These are phyloP conservation scores for Ceratina australensis DNA, from an alignment of 1,140 invertebrate genomes.

Conservation along the genomic window DNA sequence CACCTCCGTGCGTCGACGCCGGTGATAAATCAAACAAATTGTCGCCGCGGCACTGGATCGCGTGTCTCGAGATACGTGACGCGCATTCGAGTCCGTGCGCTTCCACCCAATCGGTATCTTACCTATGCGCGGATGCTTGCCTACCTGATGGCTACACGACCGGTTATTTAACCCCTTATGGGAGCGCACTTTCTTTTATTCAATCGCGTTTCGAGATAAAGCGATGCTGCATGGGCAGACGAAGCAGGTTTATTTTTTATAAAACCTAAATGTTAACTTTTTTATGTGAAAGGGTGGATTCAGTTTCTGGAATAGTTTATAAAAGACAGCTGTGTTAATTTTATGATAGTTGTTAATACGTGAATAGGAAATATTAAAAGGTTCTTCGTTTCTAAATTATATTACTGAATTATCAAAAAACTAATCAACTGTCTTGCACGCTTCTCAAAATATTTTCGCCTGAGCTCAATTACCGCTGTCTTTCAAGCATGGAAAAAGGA, in stretches of 20 bases:
- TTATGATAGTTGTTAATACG: too few relatives aligned
- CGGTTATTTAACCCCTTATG: too few relatives aligned
- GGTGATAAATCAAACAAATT: conserved; percentile 43
- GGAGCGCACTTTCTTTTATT: background rate
- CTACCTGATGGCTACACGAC: background rate
- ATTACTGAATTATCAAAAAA: too few relatives aligned
- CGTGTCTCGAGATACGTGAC: conserved; percentile 18
- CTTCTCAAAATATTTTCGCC: background rate
- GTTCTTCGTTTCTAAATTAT: too few relatives aligned
- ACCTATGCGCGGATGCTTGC: background rate
- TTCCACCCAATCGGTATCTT: background rate
- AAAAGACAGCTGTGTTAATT: too few relatives aligned
- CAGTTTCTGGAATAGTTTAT: too few relatives aligned
- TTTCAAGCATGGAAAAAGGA: background rate
- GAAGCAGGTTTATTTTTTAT: too few relatives aligned
- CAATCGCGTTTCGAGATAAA: background rate
- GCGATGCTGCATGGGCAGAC: too few relatives aligned
- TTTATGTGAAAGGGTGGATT: too few relatives aligned
- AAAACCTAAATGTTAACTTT: too few relatives aligned
- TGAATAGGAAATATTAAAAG: too few relatives aligned
- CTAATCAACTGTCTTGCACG: too few relatives aligned
- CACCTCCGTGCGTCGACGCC: background rate
- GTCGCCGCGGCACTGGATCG: conserved; percentile 25
- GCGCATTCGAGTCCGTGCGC: background rate
- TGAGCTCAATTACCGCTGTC: background rate